Conservation (phyloP, 2,888 invertebrate species). For the Stegana nigrithorax region DNA sequence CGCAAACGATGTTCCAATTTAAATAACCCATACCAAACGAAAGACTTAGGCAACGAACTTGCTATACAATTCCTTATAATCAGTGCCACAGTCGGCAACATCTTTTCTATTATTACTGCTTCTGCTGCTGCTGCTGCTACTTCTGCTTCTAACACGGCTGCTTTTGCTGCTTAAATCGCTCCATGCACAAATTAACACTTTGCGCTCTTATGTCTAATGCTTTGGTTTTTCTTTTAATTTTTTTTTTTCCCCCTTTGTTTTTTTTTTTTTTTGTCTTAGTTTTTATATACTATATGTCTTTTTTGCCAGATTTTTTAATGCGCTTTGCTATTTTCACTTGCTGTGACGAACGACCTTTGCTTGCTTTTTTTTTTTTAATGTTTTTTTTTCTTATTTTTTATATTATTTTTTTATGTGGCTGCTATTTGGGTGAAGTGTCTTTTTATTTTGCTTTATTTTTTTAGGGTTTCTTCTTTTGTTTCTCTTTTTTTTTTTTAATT, state of each 20-base stretch:
- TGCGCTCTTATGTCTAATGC: slow-evolving; percentile 19
- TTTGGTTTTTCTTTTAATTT: slow-evolving; percentile 14
- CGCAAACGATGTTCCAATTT: neutral
- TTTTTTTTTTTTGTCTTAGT: slow-evolving; percentile 6
- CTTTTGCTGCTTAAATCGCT: neutral
- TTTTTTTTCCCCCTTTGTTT: slow-evolving; percentile 12
- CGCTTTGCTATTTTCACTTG: slow-evolving; percentile 52
- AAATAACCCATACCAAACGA: slow-evolving; percentile 41
- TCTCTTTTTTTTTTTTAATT: too few relatives aligned
- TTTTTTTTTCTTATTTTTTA: neutral
- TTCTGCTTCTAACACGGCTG: too few relatives aligned
- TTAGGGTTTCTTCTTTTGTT: slow-evolving; percentile 6
- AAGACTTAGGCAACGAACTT: slow-evolving; percentile 53
- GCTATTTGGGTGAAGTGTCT: slow-evolving; percentile 32
- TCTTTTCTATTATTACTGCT: too few relatives aligned
- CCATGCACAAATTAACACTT: neutral
- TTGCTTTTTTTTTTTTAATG: neutral
- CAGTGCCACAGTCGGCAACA: too few relatives aligned
- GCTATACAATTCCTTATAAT: too few relatives aligned
- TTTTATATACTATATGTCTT: neutral
- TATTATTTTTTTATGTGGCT: neutral
- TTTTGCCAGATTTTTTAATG: slow-evolving; percentile 3
- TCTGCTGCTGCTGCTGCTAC: too few relatives aligned
- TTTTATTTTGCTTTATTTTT: slow-evolving; percentile 22
- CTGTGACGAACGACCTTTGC: slow-evolving; percentile 50